Percentiles rank a stretch among this genome's conserved stretches.
phyloP scores from a whole-genome alignment of 2,888 invertebrate genomes.

The Hipparchia semele region DNA sequence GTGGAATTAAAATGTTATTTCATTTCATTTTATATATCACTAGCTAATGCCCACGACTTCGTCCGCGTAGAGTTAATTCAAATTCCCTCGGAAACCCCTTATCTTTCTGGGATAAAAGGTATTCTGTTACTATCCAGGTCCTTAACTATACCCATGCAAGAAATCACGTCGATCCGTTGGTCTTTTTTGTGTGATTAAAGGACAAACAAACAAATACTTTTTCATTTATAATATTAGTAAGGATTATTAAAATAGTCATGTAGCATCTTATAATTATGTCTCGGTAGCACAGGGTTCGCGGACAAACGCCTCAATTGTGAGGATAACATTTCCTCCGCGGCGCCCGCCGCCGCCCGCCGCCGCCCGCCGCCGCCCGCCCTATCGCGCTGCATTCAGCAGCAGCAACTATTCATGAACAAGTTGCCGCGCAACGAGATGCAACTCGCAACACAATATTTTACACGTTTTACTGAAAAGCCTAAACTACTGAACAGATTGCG shows the following conservation, averaged over 20 bases:
- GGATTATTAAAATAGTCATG: neutral
- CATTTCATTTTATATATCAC: no score
- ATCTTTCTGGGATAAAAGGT: no score
- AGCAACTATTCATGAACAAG: neutral
- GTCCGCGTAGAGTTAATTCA: no score
- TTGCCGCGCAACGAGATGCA: neutral
- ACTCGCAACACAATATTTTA: neutral
- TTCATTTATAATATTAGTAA: neutral
- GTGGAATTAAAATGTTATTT: no score
- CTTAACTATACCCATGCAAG: no score
- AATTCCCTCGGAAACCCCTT: no score
- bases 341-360: neutral
- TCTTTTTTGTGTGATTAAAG: no score
- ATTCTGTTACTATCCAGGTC: no score
- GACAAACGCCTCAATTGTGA: neutral
- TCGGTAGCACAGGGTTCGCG: neutral
- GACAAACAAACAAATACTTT: no score
- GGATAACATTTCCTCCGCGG: neutral
- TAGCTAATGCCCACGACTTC: no score
- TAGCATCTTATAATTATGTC: neutral
- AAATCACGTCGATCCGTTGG: no score
- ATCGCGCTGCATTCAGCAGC: neutral
- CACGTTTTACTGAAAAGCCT: neutral
- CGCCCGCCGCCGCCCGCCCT: no score
- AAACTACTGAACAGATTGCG: neutral